Evolutionary conservation across 2,113 vertebrate genomes (phyloP).

Genomic region (Halichoerus grypus): DNA sequence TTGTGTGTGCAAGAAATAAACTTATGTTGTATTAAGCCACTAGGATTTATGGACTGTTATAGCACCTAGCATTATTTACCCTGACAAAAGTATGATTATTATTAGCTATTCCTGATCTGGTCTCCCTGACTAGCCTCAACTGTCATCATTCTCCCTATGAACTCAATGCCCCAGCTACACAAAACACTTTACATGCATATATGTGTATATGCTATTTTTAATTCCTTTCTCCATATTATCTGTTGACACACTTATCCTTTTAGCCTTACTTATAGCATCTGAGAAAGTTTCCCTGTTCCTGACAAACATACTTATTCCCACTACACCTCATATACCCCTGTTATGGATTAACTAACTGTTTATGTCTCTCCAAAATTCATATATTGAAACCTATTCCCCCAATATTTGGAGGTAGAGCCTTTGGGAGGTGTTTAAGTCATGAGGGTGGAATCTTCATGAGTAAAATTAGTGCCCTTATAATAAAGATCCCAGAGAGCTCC

Average conservation of each 20-base stretch:
- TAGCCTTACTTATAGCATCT: background rate
- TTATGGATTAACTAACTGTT: background rate
- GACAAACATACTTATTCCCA: background rate
- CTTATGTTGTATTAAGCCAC: background rate
- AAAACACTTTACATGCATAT: background rate
- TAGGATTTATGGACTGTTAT: background rate
- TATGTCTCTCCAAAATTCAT: background rate
- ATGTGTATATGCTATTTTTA: background rate
- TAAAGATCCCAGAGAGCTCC: background rate
- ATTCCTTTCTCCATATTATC: background rate
- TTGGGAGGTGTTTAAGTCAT: background rate
- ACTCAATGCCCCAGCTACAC: background rate
- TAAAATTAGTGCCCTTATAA: background rate
- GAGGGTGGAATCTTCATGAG: background rate
- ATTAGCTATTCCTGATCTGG: background rate
- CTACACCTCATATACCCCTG: background rate
- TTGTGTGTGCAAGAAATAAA: background rate
- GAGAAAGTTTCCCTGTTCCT: background rate
- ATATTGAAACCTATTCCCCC: background rate
- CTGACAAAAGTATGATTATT: background rate
- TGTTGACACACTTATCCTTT: background rate
- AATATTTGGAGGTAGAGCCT: background rate
- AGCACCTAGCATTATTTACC: background rate
- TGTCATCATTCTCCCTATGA: background rate
- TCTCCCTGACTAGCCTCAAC: background rate